Percentiles rank a stretch among this genome's conserved stretches.
Evolutionary conservation across 92 coral and sea anemone genomes (phyloP).

Genomic region (Umimayanthus kanabou): DNA sequence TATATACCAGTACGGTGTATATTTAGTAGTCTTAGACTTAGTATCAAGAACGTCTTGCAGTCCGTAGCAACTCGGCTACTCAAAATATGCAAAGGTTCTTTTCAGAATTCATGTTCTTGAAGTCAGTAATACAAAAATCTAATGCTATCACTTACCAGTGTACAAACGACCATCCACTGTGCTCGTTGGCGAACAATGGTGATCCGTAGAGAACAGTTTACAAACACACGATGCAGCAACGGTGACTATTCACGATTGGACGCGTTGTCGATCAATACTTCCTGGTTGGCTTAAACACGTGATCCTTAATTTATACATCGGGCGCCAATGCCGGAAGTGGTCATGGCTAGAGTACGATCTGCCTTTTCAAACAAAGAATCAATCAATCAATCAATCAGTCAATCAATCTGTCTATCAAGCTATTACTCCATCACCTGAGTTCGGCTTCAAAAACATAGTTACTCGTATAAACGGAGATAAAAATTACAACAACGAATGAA

Average conservation of each 20-base stretch:
- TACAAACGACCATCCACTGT: not conserved
- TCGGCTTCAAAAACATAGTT: too few relatives aligned
- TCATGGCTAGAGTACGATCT: not conserved
- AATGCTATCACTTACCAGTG: not conserved
- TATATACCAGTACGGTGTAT: too few relatives aligned
- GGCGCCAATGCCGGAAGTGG: not conserved
- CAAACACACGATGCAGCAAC: not conserved
- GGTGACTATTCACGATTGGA: not conserved
- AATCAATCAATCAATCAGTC: too few relatives aligned
- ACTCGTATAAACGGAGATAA: too few relatives aligned
- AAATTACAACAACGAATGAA: too few relatives aligned
- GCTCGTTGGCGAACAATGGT: not conserved
- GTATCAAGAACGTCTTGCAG: too few relatives aligned
- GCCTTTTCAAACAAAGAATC: not conserved
- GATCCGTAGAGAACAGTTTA: not conserved
- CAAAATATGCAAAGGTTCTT: not conserved
- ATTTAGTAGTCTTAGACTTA: too few relatives aligned
- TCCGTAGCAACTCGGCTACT: too few relatives aligned
- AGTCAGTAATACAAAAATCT: not conserved
- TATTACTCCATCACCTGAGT: too few relatives aligned
- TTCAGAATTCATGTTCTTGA: not conserved
- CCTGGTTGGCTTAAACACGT: slow-evolving; percentile 16
- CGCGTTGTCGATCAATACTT: slow-evolving; percentile 5
- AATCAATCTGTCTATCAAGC: too few relatives aligned
- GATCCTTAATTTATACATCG: not conserved